Base-by-base conservation (phyloP, 2,797 vertebrate species). In the Cetoscarus ocellatus region DNA sequence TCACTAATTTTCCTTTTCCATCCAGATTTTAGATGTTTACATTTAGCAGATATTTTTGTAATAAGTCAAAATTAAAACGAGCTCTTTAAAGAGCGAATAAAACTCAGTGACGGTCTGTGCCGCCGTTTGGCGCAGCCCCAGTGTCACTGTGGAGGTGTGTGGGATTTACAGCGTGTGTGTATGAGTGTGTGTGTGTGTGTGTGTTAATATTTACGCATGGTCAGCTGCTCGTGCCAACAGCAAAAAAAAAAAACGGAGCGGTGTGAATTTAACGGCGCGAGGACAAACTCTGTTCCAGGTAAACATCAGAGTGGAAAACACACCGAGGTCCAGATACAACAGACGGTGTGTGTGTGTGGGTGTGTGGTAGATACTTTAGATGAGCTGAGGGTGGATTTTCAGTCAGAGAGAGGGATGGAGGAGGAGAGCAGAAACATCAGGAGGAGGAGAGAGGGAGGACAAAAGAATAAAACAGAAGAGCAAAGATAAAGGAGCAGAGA, bases 201-300 rank as follows among this genome's bases (percentile, higher is more conserved):
- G 60, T 56, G 48, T 55, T 69, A 53, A 35, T 68, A 67, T 81
- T 77, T 72, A 73, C 65, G 67, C 27, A 61, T 73, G 27, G 76
- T 72, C 77, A 66, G 73, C 45, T 66, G 67, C 44, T 35, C 6
- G n/a, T 39, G 54, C 66, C 73, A 80, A 56, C 55, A 78, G 63
- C n/a, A n/a, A n/a, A n/a, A 51, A 54, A 43, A 18, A 56, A 47
- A 66, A 45, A 36, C 3, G 10, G 11, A 50, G 10, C 34, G 45
- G 39, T 58, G 55, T 61, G 74, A 67, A 79, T 74, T 53, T 72
- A 80, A 57, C 62, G n/a, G 34, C 49, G 73, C 49, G 58, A 59
- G 84, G 71, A 77, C 14, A 38, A 38, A 57, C 42, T 63, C 69
- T n/a, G 78, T 61, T 84, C 73, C 86, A 84, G 77, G 85, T 85